A percentile compares a stretch with the other conserved stretches of the same genome.
Evolutionary conservation across 2,113 vertebrate genomes (phyloP).

Genomic region (Carassius auratus): DNA sequence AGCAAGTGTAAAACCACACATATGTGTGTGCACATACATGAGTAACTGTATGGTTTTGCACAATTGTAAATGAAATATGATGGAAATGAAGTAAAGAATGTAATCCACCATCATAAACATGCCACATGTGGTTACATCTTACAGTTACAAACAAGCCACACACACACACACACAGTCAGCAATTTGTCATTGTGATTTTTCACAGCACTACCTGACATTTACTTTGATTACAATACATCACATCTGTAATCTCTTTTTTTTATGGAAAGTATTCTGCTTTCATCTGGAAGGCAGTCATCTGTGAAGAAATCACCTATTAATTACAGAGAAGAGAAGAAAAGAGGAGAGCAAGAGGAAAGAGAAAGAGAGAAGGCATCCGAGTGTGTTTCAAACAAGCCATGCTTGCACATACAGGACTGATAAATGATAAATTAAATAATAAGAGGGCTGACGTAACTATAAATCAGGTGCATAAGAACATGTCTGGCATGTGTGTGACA

Average conservation of each 20-base stretch:
- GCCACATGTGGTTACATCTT: constrained; percentile 34
- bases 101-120: constrained; percentile 63
- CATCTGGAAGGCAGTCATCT: constrained; percentile 29
- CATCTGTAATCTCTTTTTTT: constrained; percentile 10
- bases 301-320: constrained; percentile 46
- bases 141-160: neutral
- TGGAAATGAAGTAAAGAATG: constrained; percentile 56
- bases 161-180: constrained; percentile 33
- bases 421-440: constrained; percentile 60
- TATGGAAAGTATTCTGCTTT: constrained; percentile 46
- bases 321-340: constrained; percentile 42
- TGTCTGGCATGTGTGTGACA: constrained; percentile 50
- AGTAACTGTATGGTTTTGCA: constrained; percentile 35
- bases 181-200: constrained; percentile 33
- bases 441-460: constrained; percentile 51
- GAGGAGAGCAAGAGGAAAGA: constrained; percentile 1
- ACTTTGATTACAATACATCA: constrained; percentile 46
- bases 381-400: constrained; percentile 26
- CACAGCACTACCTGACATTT: constrained; percentile 22
- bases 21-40: constrained; percentile 40
- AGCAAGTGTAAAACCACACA: neutral
- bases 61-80: constrained; percentile 59
- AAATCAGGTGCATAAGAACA: constrained; percentile 51
- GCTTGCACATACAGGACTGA: constrained; percentile 50
- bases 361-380: neutral